Evolutionary conservation across 2,797 vertebrate genomes (phyloP), one percentile per base, ranked within the genome.

Genomic region (Smutsia gigantea): DNA sequence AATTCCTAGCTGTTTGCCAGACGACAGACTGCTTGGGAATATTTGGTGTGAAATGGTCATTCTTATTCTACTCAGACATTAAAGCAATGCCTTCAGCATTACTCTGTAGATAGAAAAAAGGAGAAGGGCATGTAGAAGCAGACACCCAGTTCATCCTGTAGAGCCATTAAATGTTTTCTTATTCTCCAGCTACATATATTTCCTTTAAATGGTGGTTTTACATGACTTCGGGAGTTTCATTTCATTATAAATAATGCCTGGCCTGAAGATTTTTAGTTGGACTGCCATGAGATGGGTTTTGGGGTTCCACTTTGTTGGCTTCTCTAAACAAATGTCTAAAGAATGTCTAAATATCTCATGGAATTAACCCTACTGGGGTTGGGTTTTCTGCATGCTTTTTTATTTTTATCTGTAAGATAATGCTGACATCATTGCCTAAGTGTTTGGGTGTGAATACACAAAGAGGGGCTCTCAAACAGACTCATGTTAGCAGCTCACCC

Each of bases 1-100:
- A 29, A 79, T 64, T 69, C 64, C 46, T 68, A 78, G 92, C 53
- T 79, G 14, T 39, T 95, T 78, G 29, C 39, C 77, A 86, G 75
- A 66, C 88, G 90, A 81, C 71, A 90, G 51, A 27, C 12, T 8
- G 29, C 4, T 63, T 83, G 64, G 17, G 46, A 42, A 53, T 21
- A 72, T 27, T 84, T 90, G 51, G 12, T 88, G n/a, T 94, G 61
- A 95, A 95, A 83, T 90, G 78, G 29, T 57, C 37, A n/a, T 83
- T 96, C 31, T 95, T 72, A 91, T 64, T 86, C 68, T 29, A 81
- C 37, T 78, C 51, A 79, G n/a, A 18, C 7, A 5, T 53, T 63
- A 61, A 37, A 90, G 51, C 4, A 71, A n/a, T 14, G 68, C 79
- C 25, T 14, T 94, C 72, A 94, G 27, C 29, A 10, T 68, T 23